Conservation (phyloP, 2,888 invertebrate genomes). For the Microctonus hyperodae region DNA sequence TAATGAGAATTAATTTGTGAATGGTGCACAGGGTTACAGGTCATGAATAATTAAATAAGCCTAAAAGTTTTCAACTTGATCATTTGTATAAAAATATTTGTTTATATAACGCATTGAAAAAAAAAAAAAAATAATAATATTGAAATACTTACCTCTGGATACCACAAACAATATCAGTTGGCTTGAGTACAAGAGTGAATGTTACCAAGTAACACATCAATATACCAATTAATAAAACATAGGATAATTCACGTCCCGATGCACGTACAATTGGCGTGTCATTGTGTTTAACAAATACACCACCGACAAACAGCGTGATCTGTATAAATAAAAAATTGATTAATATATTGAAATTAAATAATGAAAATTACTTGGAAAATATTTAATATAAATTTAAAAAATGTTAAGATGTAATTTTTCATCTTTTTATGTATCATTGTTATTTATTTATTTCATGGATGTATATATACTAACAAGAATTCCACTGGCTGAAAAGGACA, state of each 20-base stretch:
- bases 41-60: neutral
- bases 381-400: no score
- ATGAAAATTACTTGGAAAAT: no score
- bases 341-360: no score
- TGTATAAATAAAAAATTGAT: conserved; percentile 33
- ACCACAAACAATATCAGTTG: conserved; percentile 87
- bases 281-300: conserved; percentile 85
- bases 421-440: neutral
- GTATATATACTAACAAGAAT: conserved; percentile 72
- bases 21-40: neutral
- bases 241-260: conserved; percentile 88
- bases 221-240: conserved; percentile 89
- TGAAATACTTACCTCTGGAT: conserved; percentile 77
- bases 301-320: conserved; percentile 72
- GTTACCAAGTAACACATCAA: conserved; percentile 92
- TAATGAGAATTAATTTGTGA: conserved; percentile 2
- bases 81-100: no score
- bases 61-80: neutral
- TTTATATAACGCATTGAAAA: neutral
- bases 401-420: neutral
- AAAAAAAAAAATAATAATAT: conserved; percentile 6
- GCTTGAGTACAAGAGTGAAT: conserved; percentile 87
- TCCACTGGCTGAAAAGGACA: conserved; percentile 87
- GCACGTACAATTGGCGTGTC: conserved; percentile 98
- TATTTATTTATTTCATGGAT: no score